phyloP scores from a whole-genome alignment of 2,888 invertebrate genomes.

The Desoria tigrina region DNA sequence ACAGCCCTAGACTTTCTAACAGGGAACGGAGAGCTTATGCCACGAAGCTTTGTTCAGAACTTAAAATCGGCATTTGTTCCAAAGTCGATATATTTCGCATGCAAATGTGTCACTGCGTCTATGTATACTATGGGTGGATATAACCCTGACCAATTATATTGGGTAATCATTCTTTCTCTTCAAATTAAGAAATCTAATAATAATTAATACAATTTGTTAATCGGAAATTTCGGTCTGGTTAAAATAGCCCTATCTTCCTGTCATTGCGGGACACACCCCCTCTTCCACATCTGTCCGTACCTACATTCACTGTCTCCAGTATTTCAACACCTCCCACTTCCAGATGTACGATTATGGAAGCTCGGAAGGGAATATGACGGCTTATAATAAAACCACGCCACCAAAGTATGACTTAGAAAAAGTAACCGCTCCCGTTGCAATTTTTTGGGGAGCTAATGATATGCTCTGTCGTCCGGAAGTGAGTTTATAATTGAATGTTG shows the following conservation, averaged over 20 bases:
- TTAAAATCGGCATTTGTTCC: background rate
- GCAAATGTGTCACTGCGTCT: conserved; percentile 3
- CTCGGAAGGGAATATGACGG: conserved; percentile 16
- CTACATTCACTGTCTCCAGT: conserved; percentile 18
- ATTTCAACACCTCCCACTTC: conserved; percentile 4
- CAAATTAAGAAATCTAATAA: background rate
- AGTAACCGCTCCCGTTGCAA: conserved; percentile 30
- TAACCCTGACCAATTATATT: conserved; percentile 19
- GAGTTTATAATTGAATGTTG: background rate
- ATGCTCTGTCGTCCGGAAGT: conserved; percentile 9
- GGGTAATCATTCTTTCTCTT: conserved; percentile 10
- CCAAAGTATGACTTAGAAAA: conserved; percentile 33
- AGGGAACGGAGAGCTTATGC: conserved; percentile 12
- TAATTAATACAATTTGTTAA: background rate
- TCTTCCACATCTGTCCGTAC: conserved; percentile 14
- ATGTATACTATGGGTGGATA: conserved; percentile 17
- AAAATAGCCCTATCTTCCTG: conserved; percentile 3
- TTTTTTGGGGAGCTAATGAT: conserved; percentile 27
- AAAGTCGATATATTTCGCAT: conserved; percentile 7
- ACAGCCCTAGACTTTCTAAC: conserved; percentile 8
- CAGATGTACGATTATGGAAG: conserved; percentile 14
- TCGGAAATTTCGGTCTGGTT: background rate
- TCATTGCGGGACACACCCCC: conserved; percentile 15
- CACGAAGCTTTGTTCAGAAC: conserved; percentile 1
- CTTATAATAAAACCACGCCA: conserved; percentile 20